Percentiles rank a stretch among this genome's conserved stretches.
These are phyloP conservation scores for Tachina grossa DNA, from an alignment of 2,888 invertebrate genomes.

Conservation along the genomic window DNA sequence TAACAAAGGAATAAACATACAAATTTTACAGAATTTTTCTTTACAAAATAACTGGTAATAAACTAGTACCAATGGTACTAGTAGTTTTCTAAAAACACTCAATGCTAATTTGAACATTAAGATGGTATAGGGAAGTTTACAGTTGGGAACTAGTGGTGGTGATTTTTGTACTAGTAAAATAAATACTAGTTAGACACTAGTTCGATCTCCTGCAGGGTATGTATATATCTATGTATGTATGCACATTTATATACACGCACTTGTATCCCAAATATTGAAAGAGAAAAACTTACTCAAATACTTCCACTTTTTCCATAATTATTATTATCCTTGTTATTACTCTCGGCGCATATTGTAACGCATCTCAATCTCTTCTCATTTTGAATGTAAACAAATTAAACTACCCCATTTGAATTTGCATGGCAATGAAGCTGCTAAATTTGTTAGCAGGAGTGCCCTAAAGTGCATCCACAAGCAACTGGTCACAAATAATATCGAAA, in stretches of 20 bases:
- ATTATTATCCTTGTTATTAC: neutral
- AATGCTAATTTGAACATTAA: no score
- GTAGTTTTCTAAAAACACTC: no score
- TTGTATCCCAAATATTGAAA: neutral
- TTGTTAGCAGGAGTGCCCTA: neutral
- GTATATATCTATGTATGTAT: neutral
- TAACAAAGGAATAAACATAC: no score
- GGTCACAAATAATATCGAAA: neutral
- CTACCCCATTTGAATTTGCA: neutral
- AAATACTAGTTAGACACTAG: no score
- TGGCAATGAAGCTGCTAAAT: neutral
- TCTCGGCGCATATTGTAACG: constrained; percentile 19
- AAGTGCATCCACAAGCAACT: constrained; percentile 25
- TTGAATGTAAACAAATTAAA: constrained; percentile 58
- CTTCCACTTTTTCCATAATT: neutral
- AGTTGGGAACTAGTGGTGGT: no score
- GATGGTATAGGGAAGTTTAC: no score
- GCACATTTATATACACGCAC: neutral
- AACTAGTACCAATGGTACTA: no score
- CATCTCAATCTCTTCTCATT: neutral
- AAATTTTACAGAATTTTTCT: no score
- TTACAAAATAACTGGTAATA: no score
- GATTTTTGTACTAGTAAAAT: no score
- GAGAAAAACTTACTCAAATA: neutral
- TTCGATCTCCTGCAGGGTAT: no score